Evolutionary conservation across 2,888 invertebrate species (phyloP), one percentile per base, ranked within the genome.

Genomic region (Sminthurides aquaticus): DNA sequence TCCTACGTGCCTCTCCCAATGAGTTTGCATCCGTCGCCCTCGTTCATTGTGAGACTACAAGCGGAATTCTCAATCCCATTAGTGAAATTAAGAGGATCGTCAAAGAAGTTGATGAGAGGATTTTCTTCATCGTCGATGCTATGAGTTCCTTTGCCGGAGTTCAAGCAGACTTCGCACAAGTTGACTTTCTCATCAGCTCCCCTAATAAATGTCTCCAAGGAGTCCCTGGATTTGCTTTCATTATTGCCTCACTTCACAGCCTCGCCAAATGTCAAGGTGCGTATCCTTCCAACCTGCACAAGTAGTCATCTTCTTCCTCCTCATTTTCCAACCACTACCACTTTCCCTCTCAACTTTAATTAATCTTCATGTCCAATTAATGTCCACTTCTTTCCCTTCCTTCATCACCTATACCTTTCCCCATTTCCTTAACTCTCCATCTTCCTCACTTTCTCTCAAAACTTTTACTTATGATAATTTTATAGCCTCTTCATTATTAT

Each of bases 191-290:
- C 48, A 79, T 81, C 65, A 80, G 79, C 65, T 81, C 81, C 1
- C 80, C 80, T 25, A 81, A 81, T 75, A 81, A 81, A 69, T 81
- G 81, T 72, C 74, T 81, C 15, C 78, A 81, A 74, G 81, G 81
- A 20, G 79, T 81, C 1, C 81, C 81, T 15, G 81, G 81, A 2
- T 81, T 81, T 74, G 76, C 79, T 3, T 80, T 78, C 71, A 78
- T 78, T 20, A 76, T 81, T 60, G 78, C 78, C n/a, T 76, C 75
- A 24, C 76, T 74, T 22, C 61, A 74, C 8, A 75, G 75, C 34
- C 75, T 81, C 5, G 66, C 70, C 1, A 70, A 74, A 48, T 79
- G 80, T 71, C 76, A 78, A 79, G 80, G 80, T 79, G 67, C 58
- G 59, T 60, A n/a, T n/a, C n/a, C n/a, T 3, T 24, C 24, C 18